Evolutionary conservation across 2,888 invertebrate genomes (phyloP), one percentile per base, ranked within the genome.

Genomic region (Plutella xylostella): DNA sequence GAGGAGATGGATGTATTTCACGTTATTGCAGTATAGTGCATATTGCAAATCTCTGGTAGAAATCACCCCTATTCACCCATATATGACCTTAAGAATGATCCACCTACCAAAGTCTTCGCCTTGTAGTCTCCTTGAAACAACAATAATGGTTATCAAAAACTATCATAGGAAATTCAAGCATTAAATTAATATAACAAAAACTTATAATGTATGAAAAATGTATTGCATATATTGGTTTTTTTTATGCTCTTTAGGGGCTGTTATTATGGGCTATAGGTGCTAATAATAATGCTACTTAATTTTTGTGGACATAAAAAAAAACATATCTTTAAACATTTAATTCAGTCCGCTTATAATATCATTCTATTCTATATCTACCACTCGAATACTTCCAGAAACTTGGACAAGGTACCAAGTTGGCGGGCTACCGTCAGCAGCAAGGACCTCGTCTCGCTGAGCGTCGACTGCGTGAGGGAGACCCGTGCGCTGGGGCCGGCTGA

Each of bases 381-480:
- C 28, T 28, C 11, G 2, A 28, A 4, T 28, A 12, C 4, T 45
- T 65, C 63, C 60, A 83, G 82, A 40, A 82, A 83, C 47, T 31
- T 80, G 11, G 77, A 78, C 22, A 78, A 75, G 51, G 68, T 70
- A 0, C 69, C 70, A 12, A 46, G 56, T 56, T 82, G 82, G 82
- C 51, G 58, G 1, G 59, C 64, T 4, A 55, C 41, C 0, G 52
- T 79, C n/a, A 65, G 72, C 51, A 50, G 54, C 43, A 68, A 68
- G 47, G 54, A 57, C 0, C 51, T 83, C 3, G 50, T 78, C 2
- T 55, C 47, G 0, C 48, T 80, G 1, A 61, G 61, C 40, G 66
- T 80, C 43, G 72, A 76, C 28, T 79, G 80, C 44, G 54, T 72
- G 2, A 51, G 73, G 35, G 70, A 70, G 48, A 72, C 72, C 0